Percentiles rank a stretch among this genome's conserved stretches.
Conservation (phyloP, 2,113 vertebrate species). For the Cyprinodon tularosa region DNA sequence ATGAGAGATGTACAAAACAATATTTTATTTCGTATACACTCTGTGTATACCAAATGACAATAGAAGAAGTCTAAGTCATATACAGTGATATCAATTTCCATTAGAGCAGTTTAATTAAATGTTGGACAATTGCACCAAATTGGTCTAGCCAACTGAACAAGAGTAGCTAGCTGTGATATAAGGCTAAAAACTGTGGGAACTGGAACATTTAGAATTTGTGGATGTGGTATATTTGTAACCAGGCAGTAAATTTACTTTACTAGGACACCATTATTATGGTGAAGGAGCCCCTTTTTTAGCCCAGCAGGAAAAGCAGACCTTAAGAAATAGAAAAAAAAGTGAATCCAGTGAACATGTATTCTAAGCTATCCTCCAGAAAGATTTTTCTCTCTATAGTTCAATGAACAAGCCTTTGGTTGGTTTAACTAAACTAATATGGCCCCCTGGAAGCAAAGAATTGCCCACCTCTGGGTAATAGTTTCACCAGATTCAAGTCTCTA, state of each 20-base stretch:
- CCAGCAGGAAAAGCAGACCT: background rate
- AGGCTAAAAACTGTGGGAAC: no score
- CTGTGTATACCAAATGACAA: no score
- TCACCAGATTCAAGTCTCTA: background rate
- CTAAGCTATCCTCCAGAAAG: background rate
- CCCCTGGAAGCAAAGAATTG: background rate
- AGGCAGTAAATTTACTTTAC: background rate
- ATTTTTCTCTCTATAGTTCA: background rate
- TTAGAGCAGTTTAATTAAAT: no score
- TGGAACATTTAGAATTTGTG: background rate
- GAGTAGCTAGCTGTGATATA: background rate
- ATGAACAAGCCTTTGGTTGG: background rate
- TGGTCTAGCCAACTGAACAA: background rate
- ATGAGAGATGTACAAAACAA: no score
- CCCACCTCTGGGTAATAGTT: background rate
- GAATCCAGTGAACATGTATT: background rate
- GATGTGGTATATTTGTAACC: background rate
- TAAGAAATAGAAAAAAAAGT: background rate
- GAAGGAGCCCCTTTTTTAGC: background rate
- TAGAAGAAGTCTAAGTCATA: no score
- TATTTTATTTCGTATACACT: no score
- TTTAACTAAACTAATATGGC: constrained; percentile 3
- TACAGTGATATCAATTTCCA: no score
- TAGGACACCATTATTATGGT: no score
- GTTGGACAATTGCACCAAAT: background rate